Base-by-base conservation (phyloP, 2,797 vertebrate genomes). In the Buphagus erythrorhynchus region DNA sequence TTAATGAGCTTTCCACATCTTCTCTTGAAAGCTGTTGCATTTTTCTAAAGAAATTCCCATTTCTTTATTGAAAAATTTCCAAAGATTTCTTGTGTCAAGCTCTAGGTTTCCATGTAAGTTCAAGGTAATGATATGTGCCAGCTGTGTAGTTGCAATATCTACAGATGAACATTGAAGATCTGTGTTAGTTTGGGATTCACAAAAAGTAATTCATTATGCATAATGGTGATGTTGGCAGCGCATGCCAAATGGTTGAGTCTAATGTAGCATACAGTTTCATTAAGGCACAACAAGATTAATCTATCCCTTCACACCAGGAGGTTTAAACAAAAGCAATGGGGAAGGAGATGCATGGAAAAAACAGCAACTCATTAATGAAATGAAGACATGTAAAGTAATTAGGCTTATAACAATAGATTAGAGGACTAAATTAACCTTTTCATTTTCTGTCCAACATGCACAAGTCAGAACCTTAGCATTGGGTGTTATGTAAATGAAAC, bases 201-300 rank as follows among this genome's bases (percentile, higher is more conserved):
- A 98, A 97, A 97, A 98, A 97, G 95, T 96, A 97, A 98, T 98
- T 98, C 87, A 98, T 98, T 98, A 98, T 94, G 95, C 97, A 97
- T 97, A 97, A 98, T 98, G 97, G 98, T 97, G 97, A 98, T 98
- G 97, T 97, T 98, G 98, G 97, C 98, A 98, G 97, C 97, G 97
- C 97, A 97, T 98, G 98, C 98, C 98, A 98, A 98, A 98, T 98
- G 98, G 98, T 98, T 98, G 93, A 97, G 97, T 98, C 98, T 98
- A 99, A 99, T 99, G 98, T 98, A 98, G 98, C 98, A 98, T 98
- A 98, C 97, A 98, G 98, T 98, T 98, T 98, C 98, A 98, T 98
- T 98, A 98, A 97, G 96, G 88, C 97, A 98, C 97, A 98, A 97
- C 97, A 98, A 98, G 98, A 98, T 98, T 98, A 98, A 98, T 98